Base-by-base conservation (phyloP, 2,113 vertebrate species). In the Pollachius pollachius region DNA sequence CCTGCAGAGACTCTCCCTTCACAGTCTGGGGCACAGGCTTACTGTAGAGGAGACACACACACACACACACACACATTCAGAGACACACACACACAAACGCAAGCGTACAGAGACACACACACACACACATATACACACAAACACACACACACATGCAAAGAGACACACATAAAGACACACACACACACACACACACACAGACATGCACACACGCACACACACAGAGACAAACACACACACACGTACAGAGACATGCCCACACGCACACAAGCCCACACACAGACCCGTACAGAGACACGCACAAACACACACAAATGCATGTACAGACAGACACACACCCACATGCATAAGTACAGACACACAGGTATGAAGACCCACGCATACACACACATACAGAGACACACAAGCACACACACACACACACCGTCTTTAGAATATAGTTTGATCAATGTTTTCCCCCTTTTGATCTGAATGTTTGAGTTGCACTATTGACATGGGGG, bases 11-110 rank as follows among this genome's bases (percentile, higher is more conserved):
- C 54, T 87, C 90, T 67, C 89, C 92, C 88, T 96, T 97, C 82
- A 95, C 81, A 65, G 94, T 96, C 80, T 87, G 89, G 76, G 94
- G 81, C 67, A 80, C 67, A 37, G 95, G 94, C 89, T 92, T 95
- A 84, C 95, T 94, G 74, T 48, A 74, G 75, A 81, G 64, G 62
- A 88, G 75, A 12, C 54, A 23, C 41, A 81, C 81, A 5, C 19
- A 12, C 54, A 23, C 41, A 81, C 81, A 5, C 19, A 41, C 57
- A 34, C 27, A 37, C 25, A 37, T 9, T 23, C 67, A 68, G 69
- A 34, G n/a, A 61, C 57, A 25, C 68, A 48, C 64, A 60, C 17
- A 23, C 65, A 52, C 7, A 34, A 11, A 34, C 15, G 67, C 15
- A 37, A 7, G 7, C 34, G 37, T 2, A 1, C 41, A 48, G 41